phyloP scores from a whole-genome alignment of 2,113 vertebrate species.

The Cervus canadensis region DNA sequence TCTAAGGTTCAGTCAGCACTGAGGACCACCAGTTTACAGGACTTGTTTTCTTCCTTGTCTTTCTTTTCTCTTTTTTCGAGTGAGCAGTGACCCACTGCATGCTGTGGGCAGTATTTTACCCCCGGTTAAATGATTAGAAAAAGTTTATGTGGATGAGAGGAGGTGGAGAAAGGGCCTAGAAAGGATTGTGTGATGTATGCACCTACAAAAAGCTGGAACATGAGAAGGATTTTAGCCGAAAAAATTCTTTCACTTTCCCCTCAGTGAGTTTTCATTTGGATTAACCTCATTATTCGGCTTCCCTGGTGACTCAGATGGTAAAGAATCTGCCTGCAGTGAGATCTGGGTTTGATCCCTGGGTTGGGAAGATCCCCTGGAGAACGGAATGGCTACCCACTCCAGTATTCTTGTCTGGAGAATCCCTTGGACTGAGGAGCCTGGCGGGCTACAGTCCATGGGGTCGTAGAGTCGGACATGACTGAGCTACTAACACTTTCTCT shows the following conservation, averaged over 20 bases:
- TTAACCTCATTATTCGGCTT: neutral
- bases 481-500: neutral
- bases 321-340: neutral
- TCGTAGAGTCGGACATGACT: accelerated
- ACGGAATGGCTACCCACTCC: neutral
- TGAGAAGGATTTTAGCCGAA: neutral
- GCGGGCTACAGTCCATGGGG: neutral
- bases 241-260: neutral
- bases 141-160: neutral
- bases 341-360: neutral
- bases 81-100: neutral
- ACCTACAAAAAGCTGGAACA: neutral
- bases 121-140: neutral
- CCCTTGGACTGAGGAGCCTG: neutral
- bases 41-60: neutral
- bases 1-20: neutral
- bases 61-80: neutral
- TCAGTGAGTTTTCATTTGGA: neutral
- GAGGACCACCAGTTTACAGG: neutral
- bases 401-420: neutral
- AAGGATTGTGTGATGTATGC: neutral
- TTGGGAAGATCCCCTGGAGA: neutral
- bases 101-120: neutral
- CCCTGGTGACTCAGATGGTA: neutral
- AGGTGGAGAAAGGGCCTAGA: neutral